Evolutionary conservation across 2,113 vertebrate species (phyloP).

Genomic region (Melozone crissalis): DNA sequence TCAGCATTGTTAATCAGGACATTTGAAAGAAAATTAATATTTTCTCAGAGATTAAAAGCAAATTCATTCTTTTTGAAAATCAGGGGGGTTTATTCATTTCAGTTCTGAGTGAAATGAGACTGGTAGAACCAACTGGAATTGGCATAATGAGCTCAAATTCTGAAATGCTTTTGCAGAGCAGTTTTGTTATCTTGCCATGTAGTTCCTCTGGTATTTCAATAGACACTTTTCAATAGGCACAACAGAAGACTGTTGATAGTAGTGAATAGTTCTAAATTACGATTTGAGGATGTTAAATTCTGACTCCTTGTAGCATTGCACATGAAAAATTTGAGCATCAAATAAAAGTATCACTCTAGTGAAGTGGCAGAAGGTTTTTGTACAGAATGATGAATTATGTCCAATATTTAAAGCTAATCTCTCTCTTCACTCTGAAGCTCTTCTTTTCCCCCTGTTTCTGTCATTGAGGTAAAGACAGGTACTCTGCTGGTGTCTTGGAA

Average conservation of each 20-base stretch:
- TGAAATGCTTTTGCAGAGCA: conserved; percentile 28
- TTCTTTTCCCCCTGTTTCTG: neutral
- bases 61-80: conserved; percentile 30
- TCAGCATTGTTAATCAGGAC: neutral
- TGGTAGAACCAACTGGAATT: conserved; percentile 13
- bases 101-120: neutral
- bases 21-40: neutral
- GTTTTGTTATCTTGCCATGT: neutral
- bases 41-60: conserved; percentile 30
- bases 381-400: conserved; percentile 1
- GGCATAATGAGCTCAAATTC: conserved; percentile 15
- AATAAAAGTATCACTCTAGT: neutral
- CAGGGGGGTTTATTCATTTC: neutral
- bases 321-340: neutral
- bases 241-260: conserved; percentile 33
- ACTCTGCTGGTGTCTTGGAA: neutral
- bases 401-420: conserved; percentile 24
- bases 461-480: neutral
- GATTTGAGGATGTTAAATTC: conserved; percentile 10
- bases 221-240: conserved; percentile 11
- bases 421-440: neutral
- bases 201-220: conserved; percentile 33
- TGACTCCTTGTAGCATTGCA: neutral
- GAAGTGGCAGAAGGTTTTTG: conserved; percentile 11
- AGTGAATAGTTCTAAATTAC: conserved; percentile 22